Evolutionary conservation across 2,113 vertebrate species (phyloP).

Genomic region (Pangasianodon gigas): DNA sequence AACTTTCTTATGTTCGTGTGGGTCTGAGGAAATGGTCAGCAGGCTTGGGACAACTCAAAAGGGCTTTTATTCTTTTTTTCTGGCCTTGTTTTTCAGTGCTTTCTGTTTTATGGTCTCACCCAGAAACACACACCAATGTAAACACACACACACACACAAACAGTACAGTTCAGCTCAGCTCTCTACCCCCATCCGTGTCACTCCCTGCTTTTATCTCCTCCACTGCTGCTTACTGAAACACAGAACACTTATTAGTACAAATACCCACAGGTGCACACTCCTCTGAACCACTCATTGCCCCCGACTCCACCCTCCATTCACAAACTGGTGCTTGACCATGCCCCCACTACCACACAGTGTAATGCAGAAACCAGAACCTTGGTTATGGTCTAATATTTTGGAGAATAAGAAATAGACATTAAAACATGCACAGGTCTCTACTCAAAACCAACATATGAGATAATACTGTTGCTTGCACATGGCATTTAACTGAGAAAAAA

Average conservation of each 20-base stretch:
- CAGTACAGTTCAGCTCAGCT: background rate
- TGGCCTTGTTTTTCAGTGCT: background rate
- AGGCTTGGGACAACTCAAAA: background rate
- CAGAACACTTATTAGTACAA: background rate
- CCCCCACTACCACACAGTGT: background rate
- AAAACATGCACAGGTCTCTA: background rate
- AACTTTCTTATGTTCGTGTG: background rate
- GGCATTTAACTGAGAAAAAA: slow-evolving; percentile 33
- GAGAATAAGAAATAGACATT: background rate
- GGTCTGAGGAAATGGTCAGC: background rate
- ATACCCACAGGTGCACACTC: background rate
- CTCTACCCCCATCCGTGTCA: background rate
- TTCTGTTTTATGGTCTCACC: background rate
- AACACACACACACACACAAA: background rate
- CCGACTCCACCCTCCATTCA: background rate
- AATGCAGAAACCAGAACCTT: background rate
- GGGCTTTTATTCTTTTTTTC: background rate
- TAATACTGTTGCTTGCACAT: background rate
- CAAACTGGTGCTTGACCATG: background rate
- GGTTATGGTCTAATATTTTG: background rate
- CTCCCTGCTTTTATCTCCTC: background rate
- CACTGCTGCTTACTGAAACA: background rate
- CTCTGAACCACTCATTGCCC: background rate
- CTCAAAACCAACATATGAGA: background rate
- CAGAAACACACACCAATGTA: background rate